Conservation (phyloP, 2,888 invertebrate genomes). For the Pachydiplax longipennis region DNA sequence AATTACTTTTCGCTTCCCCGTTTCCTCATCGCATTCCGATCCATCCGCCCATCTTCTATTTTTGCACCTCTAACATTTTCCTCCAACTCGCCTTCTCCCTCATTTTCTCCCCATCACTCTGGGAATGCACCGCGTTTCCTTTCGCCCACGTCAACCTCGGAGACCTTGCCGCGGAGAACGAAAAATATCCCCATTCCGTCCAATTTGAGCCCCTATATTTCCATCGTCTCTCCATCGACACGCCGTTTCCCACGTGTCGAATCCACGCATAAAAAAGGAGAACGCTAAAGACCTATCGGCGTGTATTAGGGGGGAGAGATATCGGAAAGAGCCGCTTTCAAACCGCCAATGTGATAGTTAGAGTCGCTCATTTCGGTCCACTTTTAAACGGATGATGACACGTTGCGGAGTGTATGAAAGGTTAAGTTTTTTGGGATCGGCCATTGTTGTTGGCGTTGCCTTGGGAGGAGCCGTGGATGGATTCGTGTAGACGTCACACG, state of each 20-base stretch:
- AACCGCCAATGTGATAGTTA: not conserved
- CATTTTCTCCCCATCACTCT: not conserved
- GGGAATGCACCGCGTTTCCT: not conserved
- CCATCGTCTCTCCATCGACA: not conserved
- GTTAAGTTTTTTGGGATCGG: not conserved
- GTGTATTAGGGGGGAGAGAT: not conserved
- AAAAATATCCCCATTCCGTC: slow-evolving; percentile 25
- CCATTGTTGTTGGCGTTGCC: not conserved
- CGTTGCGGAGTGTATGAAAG: not conserved
- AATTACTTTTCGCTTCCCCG: not conserved
- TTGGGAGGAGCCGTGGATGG: not conserved
- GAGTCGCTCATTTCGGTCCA: slow-evolving; percentile 11
- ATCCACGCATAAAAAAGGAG: not conserved
- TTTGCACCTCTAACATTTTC: not conserved
- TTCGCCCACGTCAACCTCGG: not conserved
- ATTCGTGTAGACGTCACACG: not conserved
- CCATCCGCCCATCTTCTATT: not conserved
- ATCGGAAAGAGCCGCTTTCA: not conserved
- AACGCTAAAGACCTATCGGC: not conserved
- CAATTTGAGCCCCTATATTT: slow-evolving; percentile 35
- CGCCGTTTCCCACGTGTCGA: slow-evolving; percentile 41
- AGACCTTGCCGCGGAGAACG: not conserved
- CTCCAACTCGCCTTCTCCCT: not conserved
- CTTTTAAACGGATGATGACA: slow-evolving; percentile 38
- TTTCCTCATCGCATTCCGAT: not conserved